Conservation (phyloP, 2,113 vertebrate species). For the Callionymus lyra region DNA sequence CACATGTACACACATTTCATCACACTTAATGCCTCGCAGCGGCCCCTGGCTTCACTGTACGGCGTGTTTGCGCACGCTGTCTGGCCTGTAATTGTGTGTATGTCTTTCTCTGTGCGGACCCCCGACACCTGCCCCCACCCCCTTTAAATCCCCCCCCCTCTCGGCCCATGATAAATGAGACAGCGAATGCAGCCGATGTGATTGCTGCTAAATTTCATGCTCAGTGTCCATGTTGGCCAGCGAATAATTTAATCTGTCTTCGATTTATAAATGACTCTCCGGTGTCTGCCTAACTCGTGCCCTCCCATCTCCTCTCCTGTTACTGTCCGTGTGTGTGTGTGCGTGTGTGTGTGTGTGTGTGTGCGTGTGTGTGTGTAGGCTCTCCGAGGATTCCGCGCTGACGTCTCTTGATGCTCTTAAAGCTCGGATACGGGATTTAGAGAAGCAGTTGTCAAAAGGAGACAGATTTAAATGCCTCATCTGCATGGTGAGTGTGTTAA, state of each 20-base stretch:
- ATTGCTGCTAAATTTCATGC: conserved; percentile 68
- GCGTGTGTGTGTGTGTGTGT: conserved; percentile 33
- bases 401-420: conserved; percentile 92
- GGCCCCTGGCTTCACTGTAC: conserved; percentile 10
- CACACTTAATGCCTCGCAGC: conserved; percentile 22
- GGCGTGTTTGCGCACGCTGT: conserved; percentile 15
- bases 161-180: conserved; percentile 55
- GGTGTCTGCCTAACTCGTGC: conserved; percentile 33
- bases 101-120: conserved; percentile 26
- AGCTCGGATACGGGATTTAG: conserved; percentile 93
- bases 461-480: conserved; percentile 99
- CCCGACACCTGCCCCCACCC: conserved; percentile 5
- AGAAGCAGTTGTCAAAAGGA: conserved; percentile 94
- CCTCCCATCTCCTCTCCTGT: conserved; percentile 31
- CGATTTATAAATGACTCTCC: conserved; percentile 63
- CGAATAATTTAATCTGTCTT: conserved; percentile 67
- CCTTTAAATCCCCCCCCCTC: neutral
- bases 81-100: conserved; percentile 24
- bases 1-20: conserved; percentile 31
- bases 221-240: conserved; percentile 63
- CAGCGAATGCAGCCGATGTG: conserved; percentile 49
- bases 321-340: conserved; percentile 34
- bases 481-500: conserved; percentile 88
- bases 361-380: conserved; percentile 53
- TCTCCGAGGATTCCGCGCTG: conserved; percentile 61